Evolutionary conservation across 2,113 vertebrate species (phyloP), one percentile per base, ranked within the genome.

Genomic region (Sinocyclocheilus anophthalmus): DNA sequence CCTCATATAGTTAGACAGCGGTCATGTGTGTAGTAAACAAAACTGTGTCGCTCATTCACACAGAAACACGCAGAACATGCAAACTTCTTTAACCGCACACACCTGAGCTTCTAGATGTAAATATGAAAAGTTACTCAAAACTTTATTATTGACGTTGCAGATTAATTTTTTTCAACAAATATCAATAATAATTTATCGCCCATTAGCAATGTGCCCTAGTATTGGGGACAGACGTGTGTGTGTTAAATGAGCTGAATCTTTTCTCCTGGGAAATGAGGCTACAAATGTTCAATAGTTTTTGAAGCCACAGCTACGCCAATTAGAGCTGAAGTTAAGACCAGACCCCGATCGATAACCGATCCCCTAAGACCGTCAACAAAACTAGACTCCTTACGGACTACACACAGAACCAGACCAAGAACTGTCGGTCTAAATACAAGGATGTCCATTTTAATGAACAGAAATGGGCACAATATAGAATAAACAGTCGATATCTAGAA

Each of bases 161-260:
- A 45, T 45, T 45, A 13, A n/a, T 75, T 75, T 75, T 37, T 73
- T 24, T 3, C 2, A 2, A 24, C 5, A 75, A 48, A 48, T 48
- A 75, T 75, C 5, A 42, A 75, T 48, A 20, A 16, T 33, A 20
- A 14, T 24, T 45, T 7, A 7, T 45, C 20, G 3, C 22, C 39
- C 42, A 24, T 26, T 67, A 30, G 26, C 63, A 67, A 67, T 3
- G 11, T 30, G 39, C 42, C 39, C 39, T 24, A 6, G 5, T 75
- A n/a, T 3, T 7, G 39, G 72, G 39, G 72, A 75, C 22, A 48
- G 39, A 75, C 30, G 37, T 24, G 2, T 24, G 72, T 24, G 72
- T 48, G 20, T 75, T 24, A 75, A 24, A 75, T 75, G 22, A 45
- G 22, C 72, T 75, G 22, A 75, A 75, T 75, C 39, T 75, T 24